A percentile compares a stretch with the other conserved stretches of the same genome.
Conservation (phyloP, 2,888 invertebrate species). For the Nomada goodeniana region DNA sequence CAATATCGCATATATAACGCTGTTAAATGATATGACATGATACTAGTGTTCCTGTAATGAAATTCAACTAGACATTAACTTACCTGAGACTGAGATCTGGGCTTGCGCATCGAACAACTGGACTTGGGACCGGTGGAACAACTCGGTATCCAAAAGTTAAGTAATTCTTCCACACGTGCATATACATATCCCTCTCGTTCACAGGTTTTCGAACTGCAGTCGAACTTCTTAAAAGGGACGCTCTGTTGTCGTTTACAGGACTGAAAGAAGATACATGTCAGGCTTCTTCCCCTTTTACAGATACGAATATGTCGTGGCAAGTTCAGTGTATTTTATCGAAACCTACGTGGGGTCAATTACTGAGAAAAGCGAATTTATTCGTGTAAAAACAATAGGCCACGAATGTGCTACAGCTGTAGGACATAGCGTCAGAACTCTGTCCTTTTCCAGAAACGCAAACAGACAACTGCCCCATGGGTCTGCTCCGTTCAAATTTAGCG, state of each 20-base stretch:
- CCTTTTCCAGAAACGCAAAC: conserved; percentile 94
- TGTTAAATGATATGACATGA: conserved; percentile 53
- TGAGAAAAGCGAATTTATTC: conserved; percentile 95
- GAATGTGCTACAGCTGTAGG: conserved; percentile 95
- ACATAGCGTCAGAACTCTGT: conserved; percentile 92
- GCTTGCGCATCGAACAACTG: conserved; percentile 95
- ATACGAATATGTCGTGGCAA: conserved; percentile 10
- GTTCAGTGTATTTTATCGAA: not conserved
- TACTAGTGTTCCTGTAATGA: conserved; percentile 36
- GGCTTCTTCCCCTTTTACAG: conserved; percentile 6
- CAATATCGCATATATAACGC: conserved; percentile 40
- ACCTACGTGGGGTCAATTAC: conserved; percentile 97
- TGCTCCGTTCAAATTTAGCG: conserved; percentile 86
- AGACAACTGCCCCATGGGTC: conserved; percentile 97
- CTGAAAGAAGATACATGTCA: conserved; percentile 85
- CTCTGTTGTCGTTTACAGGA: conserved; percentile 98
- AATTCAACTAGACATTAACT: conserved; percentile 56
- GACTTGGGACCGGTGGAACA: conserved; percentile 95
- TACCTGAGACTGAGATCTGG: conserved; percentile 96
- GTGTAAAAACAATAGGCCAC: conserved; percentile 97
- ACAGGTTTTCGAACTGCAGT: conserved; percentile 95
- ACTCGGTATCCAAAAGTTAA: conserved; percentile 98
- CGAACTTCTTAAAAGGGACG: conserved; percentile 95
- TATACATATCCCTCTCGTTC: conserved; percentile 96
- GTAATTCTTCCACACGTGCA: conserved; percentile 99